These are phyloP conservation scores for Temnopleurus reevesii DNA, from an alignment of 53 echinoderm and acorn worm genomes.

Conservation along the genomic window DNA sequence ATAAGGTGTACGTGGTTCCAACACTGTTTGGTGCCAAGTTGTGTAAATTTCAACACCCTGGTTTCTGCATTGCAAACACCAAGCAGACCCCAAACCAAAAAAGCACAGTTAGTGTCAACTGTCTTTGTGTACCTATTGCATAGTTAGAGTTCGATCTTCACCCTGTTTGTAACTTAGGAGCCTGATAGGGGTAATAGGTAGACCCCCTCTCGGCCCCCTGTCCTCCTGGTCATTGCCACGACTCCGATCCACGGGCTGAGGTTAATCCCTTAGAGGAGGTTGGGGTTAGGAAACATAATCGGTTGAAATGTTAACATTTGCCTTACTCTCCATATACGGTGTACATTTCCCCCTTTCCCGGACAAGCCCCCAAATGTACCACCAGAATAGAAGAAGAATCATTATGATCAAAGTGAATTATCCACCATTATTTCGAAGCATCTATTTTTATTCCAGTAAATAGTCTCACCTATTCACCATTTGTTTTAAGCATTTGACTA, in stretches of 20 bases:
- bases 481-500: no score
- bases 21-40: no score
- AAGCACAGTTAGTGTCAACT: not conserved
- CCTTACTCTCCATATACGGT: not conserved
- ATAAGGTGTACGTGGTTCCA: no score
- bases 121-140: slow-evolving; percentile 80
- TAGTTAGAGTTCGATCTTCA: slow-evolving; percentile 75
- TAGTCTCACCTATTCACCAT: no score
- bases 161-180: slow-evolving; percentile 37
- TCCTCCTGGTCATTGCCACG: slow-evolving; percentile 50
- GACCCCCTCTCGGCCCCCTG: slow-evolving; percentile 7
- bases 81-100: not conserved
- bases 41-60: no score
- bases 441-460: no score
- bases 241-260: slow-evolving; percentile 38
- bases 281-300: slow-evolving; percentile 41
- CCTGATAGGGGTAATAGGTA: slow-evolving; percentile 28
- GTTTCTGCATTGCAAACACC: not conserved
- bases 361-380: slow-evolving; percentile 1
- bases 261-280: slow-evolving; percentile 30
- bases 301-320: slow-evolving; percentile 21
- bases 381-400: no score
- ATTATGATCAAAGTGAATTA: no score
- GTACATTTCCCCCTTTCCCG: no score
- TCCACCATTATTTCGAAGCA: no score